These are phyloP conservation scores for Drosophila kohkoa DNA, from an alignment of 1,140 invertebrate genomes.

Conservation along the genomic window DNA sequence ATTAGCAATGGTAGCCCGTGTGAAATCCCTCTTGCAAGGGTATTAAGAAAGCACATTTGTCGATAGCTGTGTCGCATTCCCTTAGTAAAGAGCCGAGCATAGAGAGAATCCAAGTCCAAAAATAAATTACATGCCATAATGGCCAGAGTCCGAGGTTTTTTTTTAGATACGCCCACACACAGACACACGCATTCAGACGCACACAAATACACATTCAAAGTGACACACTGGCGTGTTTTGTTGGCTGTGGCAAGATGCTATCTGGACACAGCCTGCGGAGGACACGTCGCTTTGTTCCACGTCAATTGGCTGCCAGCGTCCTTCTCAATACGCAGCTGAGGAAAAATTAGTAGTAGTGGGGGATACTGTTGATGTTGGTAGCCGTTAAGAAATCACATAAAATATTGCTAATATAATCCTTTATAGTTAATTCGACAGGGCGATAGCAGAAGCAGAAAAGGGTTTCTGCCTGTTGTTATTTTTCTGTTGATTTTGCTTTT, in stretches of 20 bases:
- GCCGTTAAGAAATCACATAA: slow-evolving; percentile 57
- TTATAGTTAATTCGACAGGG: slow-evolving; percentile 57
- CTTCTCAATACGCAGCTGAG: neutral
- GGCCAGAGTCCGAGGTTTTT: slow-evolving; percentile 30
- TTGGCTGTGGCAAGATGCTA: slow-evolving; percentile 49
- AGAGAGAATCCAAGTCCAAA: slow-evolving; percentile 26
- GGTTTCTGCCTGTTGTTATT: slow-evolving; percentile 43
- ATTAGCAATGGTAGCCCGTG: too few relatives aligned
- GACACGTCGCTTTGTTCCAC: slow-evolving; percentile 47
- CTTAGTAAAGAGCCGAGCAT: neutral
- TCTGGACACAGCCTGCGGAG: slow-evolving; percentile 21
- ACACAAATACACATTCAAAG: slow-evolving; percentile 16
- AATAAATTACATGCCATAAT: slow-evolving; percentile 55
- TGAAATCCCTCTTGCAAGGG: neutral
- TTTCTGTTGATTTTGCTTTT: slow-evolving; percentile 38
- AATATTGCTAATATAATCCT: slow-evolving; percentile 62
- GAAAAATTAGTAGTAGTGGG: slow-evolving; percentile 23
- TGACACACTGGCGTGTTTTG: slow-evolving; percentile 47
- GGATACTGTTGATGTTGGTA: neutral
- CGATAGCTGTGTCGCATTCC: neutral
- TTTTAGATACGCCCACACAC: slow-evolving; percentile 8
- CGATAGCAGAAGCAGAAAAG: slow-evolving; percentile 41
- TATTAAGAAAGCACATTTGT: neutral
- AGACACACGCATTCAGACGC: neutral
- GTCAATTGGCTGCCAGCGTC: slow-evolving; percentile 42